A percentile compares a stretch with the other conserved stretches of the same genome.
Conservation (phyloP, 2,113 vertebrate species). For the Tor tambroides region DNA sequence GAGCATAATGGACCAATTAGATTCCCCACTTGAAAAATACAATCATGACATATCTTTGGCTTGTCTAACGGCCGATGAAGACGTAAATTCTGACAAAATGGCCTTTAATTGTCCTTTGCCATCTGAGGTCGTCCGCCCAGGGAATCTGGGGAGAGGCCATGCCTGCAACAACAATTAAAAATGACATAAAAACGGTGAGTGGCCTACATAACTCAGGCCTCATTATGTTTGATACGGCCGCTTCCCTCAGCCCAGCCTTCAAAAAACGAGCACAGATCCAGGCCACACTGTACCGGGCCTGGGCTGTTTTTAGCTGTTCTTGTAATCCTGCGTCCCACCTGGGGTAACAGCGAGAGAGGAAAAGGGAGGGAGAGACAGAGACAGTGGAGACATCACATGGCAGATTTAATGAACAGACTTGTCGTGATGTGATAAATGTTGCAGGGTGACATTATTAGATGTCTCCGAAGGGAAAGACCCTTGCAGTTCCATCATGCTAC, state of each 20-base stretch:
- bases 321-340: conserved; percentile 49
- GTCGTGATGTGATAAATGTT: conserved; percentile 56
- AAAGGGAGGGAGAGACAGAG: background rate
- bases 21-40: conserved; percentile 24
- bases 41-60: conserved; percentile 28
- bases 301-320: conserved; percentile 51
- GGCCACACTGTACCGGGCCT: conserved; percentile 42
- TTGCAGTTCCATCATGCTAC: conserved; percentile 44
- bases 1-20: conserved; percentile 28
- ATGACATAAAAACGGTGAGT: conserved; percentile 48
- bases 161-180: conserved; percentile 44
- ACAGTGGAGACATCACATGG: conserved; percentile 9
- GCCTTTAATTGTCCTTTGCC: conserved; percentile 38
- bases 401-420: conserved; percentile 47
- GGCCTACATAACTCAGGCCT: conserved; percentile 56
- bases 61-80: conserved; percentile 28
- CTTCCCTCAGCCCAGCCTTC: conserved; percentile 38
- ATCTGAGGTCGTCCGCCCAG: conserved; percentile 37
- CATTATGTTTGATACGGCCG: conserved; percentile 40
- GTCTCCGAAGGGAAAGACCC: conserved; percentile 48
- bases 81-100: conserved; percentile 41
- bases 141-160: conserved; percentile 29
- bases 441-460: conserved; percentile 54
- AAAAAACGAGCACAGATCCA: conserved; percentile 41
- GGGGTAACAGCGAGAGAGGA: conserved; percentile 14